A percentile compares a stretch with the other conserved stretches of the same genome.
These are phyloP conservation scores for Ivindomyrus marchei DNA, from an alignment of 2,113 vertebrate species.

Conservation along the genomic window DNA sequence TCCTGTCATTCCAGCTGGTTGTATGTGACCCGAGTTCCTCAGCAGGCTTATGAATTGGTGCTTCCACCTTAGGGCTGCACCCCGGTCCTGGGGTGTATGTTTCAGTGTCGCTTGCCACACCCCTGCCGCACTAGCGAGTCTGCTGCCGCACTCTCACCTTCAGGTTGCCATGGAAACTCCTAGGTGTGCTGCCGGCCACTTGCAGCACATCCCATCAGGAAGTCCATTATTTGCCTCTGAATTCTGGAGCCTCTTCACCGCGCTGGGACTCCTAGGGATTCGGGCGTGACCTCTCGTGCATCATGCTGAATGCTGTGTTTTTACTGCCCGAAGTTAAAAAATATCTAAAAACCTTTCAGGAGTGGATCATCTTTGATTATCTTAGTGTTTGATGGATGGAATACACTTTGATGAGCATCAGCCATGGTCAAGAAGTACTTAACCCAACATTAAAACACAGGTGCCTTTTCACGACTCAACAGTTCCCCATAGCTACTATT, in stretches of 20 bases:
- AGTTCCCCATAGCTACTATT: neutral
- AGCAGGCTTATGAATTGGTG: neutral
- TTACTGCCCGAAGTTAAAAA: neutral
- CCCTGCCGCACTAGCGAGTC: neutral
- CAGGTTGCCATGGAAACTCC: slow-evolving; percentile 5
- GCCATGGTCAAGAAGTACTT: neutral
- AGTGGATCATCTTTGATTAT: neutral
- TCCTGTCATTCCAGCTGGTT: neutral
- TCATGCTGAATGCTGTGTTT: neutral
- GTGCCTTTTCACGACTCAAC: neutral
- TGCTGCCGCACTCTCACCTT: neutral
- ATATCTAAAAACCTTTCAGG: neutral
- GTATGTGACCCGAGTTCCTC: neutral
- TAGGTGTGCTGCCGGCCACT: neutral
- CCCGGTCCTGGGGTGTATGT: neutral
- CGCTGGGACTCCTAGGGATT: neutral
- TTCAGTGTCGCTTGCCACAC: neutral
- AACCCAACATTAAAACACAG: neutral
- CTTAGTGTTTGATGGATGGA: neutral
- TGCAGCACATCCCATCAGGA: neutral
- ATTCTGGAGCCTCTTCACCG: neutral
- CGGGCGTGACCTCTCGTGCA: neutral
- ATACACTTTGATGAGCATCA: neutral
- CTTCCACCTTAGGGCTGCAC: neutral
- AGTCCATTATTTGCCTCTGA: neutral